Percentiles rank a stretch among this genome's conserved stretches.
These are phyloP conservation scores for Marmota monax DNA, from an alignment of 2,113 vertebrate species.

Conservation along the genomic window DNA sequence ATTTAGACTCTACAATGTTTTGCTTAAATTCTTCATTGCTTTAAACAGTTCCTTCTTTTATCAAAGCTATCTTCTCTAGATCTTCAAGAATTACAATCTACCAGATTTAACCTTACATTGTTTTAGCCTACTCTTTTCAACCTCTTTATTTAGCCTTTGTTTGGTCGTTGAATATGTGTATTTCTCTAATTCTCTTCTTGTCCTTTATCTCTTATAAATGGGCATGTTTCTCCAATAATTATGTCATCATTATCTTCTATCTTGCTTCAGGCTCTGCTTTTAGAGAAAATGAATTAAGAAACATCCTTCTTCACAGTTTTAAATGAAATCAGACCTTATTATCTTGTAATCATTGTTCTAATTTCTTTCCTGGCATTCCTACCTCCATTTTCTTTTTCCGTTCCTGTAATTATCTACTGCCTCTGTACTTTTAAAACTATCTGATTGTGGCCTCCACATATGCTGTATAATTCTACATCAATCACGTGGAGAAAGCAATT, in stretches of 20 bases:
- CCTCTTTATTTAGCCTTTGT: neutral
- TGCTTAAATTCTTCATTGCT: neutral
- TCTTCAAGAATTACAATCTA: neutral
- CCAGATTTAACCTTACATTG: neutral
- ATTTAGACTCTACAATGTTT: neutral
- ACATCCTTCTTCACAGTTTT: neutral
- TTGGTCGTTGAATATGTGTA: neutral
- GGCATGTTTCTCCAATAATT: neutral
- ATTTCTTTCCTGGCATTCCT: neutral
- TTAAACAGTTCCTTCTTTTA: neutral
- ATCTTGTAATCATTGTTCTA: neutral
- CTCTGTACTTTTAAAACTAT: constrained; percentile 1
- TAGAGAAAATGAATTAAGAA: constrained; percentile 3
- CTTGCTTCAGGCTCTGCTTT: neutral
- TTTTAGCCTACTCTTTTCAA: neutral
- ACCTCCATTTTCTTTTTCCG: neutral
- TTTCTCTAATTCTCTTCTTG: neutral
- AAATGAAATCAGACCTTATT: neutral
- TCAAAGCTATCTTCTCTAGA: neutral
- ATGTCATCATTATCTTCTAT: neutral
- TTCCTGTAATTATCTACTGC: neutral
- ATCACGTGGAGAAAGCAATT: neutral
- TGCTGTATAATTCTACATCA: neutral
- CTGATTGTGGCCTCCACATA: neutral
- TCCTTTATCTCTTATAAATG: constrained; percentile 1